phyloP scores from a whole-genome alignment of 2,888 invertebrate species.

The Siphlonurus alternatus region DNA sequence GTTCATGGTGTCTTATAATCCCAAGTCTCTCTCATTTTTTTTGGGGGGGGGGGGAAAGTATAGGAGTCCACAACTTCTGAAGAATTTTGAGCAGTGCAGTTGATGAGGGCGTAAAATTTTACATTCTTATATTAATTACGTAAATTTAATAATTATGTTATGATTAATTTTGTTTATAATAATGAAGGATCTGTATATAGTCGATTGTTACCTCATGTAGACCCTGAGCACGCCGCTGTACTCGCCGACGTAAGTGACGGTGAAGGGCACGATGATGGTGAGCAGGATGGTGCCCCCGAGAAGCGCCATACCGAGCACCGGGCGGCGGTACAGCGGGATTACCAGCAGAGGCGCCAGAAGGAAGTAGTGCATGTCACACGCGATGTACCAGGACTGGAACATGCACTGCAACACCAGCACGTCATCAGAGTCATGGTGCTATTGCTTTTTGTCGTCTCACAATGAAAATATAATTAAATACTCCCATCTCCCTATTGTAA shows the following conservation, averaged over 20 bases:
- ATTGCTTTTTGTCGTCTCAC: too few species aligned
- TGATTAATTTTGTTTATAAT: too few species aligned
- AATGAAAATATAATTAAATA: not conserved
- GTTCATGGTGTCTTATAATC: too few species aligned
- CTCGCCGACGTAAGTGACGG: constrained; percentile 12
- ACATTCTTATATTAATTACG: too few species aligned
- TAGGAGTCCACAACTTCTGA: too few species aligned
- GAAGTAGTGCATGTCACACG: constrained; percentile 25
- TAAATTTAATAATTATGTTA: too few species aligned
- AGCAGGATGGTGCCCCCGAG: constrained; percentile 10
- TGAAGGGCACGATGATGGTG: constrained; percentile 13
- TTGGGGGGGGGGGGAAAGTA: too few species aligned
- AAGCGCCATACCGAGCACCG: constrained; percentile 7
- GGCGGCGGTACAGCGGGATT: constrained; percentile 6
- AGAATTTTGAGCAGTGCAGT: too few species aligned
- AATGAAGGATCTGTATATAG: too few species aligned
- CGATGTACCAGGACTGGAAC: constrained; percentile 25
- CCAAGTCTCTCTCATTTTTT: too few species aligned
- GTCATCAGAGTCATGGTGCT: too few species aligned
- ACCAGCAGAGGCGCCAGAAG: constrained; percentile 15
- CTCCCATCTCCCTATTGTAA: not conserved
- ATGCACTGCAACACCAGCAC: constrained; percentile 20
- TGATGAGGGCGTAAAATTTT: too few species aligned
- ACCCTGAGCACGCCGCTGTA: constrained; percentile 14
- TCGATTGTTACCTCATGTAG: constrained; percentile 15